phyloP scores from a whole-genome alignment of 2,797 vertebrate genomes.

The Lateolabrax maculatus region DNA sequence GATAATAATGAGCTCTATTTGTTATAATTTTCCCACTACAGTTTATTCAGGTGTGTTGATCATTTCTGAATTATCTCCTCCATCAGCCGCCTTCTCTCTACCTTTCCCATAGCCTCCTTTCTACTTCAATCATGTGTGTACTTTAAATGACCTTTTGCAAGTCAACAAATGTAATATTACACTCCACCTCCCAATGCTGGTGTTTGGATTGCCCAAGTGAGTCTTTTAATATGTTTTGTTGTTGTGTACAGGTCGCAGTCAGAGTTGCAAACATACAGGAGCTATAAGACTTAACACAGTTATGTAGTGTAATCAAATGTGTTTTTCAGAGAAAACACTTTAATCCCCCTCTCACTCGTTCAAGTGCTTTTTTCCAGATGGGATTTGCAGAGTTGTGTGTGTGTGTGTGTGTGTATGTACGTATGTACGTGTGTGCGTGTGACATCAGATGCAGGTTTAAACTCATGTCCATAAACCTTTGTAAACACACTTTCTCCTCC shows the following conservation, averaged over 20 bases:
- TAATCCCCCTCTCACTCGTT: constrained; percentile 14
- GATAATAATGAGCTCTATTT: background rate
- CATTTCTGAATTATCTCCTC: constrained; percentile 2
- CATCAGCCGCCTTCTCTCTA: background rate
- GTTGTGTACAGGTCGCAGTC: constrained; percentile 41
- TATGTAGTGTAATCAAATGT: constrained; percentile 38
- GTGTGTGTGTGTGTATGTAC: constrained; percentile 11
- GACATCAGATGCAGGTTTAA: constrained; percentile 61
- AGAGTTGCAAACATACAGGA: constrained; percentile 60
- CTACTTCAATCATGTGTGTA: constrained; percentile 42
- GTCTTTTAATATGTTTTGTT: constrained; percentile 3
- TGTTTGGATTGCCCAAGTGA: constrained; percentile 45
- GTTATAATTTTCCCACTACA: background rate
- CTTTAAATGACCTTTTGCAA: constrained; percentile 51
- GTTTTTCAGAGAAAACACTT: constrained; percentile 40
- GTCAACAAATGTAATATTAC: constrained; percentile 41
- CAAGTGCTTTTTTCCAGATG: constrained; percentile 49
- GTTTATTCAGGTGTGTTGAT: constrained; percentile 68
- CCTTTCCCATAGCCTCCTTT: constrained; percentile 1
- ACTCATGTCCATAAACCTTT: constrained; percentile 55
- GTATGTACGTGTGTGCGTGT: constrained; percentile 41
- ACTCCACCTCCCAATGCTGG: background rate
- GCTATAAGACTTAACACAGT: constrained; percentile 42
- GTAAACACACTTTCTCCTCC: constrained; percentile 44
- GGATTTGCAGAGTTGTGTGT: constrained; percentile 26